Base-by-base conservation (phyloP, 2,888 invertebrate genomes). In the Drosophila infuscata region DNA sequence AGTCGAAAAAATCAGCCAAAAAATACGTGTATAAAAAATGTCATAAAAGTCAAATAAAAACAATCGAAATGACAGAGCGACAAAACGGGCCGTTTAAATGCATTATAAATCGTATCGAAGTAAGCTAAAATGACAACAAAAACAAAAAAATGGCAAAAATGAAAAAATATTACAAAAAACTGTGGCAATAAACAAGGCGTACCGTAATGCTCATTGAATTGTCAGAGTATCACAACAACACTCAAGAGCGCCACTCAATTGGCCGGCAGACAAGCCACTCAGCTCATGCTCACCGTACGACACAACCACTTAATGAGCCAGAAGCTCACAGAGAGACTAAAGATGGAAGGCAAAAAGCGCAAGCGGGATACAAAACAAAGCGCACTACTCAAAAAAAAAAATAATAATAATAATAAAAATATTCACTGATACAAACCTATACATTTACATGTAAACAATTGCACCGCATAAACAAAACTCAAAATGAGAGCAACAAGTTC, bases 231-330 rank as follows among this genome's bases (percentile, higher is more conserved):
- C 32, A 43, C 62, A 84, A 82, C 82, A 81, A 75, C 85, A 85
- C 85, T 89, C 81, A 73, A 70, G 76, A 88, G 90, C 53, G 70
- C 57, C 88, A 88, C 90, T 86, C 85, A 82, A 81, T 88, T 74
- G 77, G 73, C 67, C 71, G 72, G 60, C 57, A 56, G 66, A 72
- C 74, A 81, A 84, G 79, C 74, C 79, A 51, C 51, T 51, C 57
- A 32, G 81, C 90, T 82, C 89, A 51, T 53, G 62, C 58, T 72
- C 75, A 60, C 33, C 58, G 59, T 36, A 63, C 75, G 82, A 89
- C 79, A 89, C 88, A 87, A 79, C 69, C 90, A 87, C 90, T 90
- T 88, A 87, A 88, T 90, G 90, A 88, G 82, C 69, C 81, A 75
- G 71, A 69, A 70, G 71, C 30, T 9, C 59, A 49, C 33, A 17